A percentile compares a stretch with the other conserved stretches of the same genome.
These are phyloP conservation scores for Gymnothorax reevesii DNA, from an alignment of 2,797 vertebrate species.

Conservation along the genomic window DNA sequence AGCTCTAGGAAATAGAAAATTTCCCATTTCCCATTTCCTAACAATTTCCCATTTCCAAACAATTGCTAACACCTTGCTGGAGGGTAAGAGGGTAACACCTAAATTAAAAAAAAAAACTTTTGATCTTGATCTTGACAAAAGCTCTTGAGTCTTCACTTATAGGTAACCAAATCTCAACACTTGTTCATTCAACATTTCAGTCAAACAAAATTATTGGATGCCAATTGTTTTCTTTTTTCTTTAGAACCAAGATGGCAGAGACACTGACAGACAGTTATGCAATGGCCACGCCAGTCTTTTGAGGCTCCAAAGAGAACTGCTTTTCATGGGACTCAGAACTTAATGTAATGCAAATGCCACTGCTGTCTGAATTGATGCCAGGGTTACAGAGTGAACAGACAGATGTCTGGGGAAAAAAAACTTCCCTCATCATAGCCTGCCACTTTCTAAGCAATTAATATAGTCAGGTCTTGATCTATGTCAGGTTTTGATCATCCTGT, in stretches of 20 bases:
- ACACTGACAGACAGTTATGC: not conserved
- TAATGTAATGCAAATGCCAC: not conserved
- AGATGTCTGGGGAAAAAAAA: not conserved
- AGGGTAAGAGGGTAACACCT: not conserved
- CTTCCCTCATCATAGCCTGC: not conserved
- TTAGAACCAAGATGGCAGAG: not conserved
- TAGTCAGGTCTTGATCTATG: not conserved
- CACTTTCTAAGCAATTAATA: not conserved
- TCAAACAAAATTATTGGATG: not conserved
- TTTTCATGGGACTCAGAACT: not conserved
- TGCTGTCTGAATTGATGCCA: not conserved
- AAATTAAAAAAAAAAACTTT: not conserved
- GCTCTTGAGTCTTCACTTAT: not conserved
- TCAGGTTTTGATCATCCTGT: not conserved
- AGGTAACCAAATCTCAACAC: not conserved
- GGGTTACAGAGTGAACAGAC: not conserved
- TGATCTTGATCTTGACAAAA: not conserved
- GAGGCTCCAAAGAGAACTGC: not conserved
- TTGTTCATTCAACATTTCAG: not conserved
- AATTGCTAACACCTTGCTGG: not conserved
- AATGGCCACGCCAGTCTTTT: not conserved
- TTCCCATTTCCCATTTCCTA: not conserved
- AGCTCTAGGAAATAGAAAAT: no score
- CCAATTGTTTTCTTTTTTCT: not conserved
- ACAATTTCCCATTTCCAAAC: no score